phyloP scores from a whole-genome alignment of 2,797 vertebrate species.

The Argentina silus region DNA sequence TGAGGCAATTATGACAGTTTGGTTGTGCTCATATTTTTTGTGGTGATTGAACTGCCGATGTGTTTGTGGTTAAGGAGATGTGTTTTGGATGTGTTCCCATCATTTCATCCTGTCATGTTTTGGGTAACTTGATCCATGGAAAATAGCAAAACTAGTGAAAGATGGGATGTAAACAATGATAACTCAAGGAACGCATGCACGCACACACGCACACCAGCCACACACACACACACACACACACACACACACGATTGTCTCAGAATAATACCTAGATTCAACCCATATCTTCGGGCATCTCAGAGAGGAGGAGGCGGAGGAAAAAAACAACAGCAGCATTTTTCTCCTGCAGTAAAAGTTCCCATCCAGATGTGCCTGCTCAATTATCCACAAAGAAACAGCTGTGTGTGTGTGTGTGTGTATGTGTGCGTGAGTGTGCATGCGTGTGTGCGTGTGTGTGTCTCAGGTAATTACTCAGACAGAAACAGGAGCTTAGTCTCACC shows the following conservation, averaged over 20 bases:
- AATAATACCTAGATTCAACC: neutral
- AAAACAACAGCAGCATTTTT: conserved; percentile 9
- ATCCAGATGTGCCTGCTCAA: conserved; percentile 57
- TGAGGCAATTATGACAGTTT: conserved; percentile 2
- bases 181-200: neutral
- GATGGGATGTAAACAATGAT: neutral
- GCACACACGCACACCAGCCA: neutral
- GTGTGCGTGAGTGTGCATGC: conserved; percentile 12
- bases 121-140: conserved; percentile 15
- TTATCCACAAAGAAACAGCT: conserved; percentile 53
- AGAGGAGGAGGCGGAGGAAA: neutral
- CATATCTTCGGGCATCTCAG: conserved; percentile 3
- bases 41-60: too few species aligned
- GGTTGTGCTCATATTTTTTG: too few species aligned
- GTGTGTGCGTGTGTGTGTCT: conserved; percentile 14
- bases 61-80: conserved; percentile 23
- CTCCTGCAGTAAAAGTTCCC: conserved; percentile 30
- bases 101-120: conserved; percentile 11
- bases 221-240: conserved; percentile 4
- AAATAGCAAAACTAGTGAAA: neutral
- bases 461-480: conserved; percentile 24
- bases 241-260: neutral
- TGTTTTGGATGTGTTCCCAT: conserved; percentile 23
- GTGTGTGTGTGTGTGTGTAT: conserved; percentile 22
- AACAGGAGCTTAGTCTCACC: conserved; percentile 24